phyloP scores from a whole-genome alignment of 1,140 invertebrate genomes.

The Atta cephalotes region DNA sequence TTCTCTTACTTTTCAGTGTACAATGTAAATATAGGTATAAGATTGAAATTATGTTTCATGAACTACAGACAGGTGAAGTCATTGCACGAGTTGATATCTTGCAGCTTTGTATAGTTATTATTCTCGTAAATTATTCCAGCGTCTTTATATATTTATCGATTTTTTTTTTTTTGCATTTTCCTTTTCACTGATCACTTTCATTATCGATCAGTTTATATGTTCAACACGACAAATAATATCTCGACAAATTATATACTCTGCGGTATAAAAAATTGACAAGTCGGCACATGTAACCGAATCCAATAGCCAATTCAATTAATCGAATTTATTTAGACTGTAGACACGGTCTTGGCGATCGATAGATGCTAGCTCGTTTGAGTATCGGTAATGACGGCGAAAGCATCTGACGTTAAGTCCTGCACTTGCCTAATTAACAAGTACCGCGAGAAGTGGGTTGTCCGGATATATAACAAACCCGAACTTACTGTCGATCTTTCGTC shows the following conservation, averaged over 20 bases:
- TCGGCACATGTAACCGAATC: conserved; percentile 25
- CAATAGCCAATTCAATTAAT: conserved; percentile 58
- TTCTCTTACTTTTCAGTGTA: not conserved
- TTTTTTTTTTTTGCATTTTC: not conserved
- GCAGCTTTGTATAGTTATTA: not conserved
- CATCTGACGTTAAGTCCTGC: conserved; percentile 47
- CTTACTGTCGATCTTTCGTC: conserved; percentile 30
- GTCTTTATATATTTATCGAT: not conserved
- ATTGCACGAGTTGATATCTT: not conserved
- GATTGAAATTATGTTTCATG: conserved; percentile 4
- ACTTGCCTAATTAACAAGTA: conserved; percentile 70
- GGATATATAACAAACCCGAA: conserved; percentile 49
- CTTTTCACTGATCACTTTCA: not conserved
- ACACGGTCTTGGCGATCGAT: conserved; percentile 38
- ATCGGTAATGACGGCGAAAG: conserved; percentile 52
- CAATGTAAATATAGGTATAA: not conserved
- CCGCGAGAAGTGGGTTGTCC: conserved; percentile 62
- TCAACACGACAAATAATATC: not conserved
- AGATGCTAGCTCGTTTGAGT: conserved; percentile 34
- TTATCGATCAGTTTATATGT: conserved; percentile 28
- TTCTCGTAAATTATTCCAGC: not conserved
- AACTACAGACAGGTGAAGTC: not conserved
- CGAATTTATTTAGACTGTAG: conserved; percentile 43
- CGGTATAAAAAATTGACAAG: conserved; percentile 39
- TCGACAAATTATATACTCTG: not conserved